Conservation (phyloP, 2,797 vertebrate species). For the Poecilia gillii region DNA sequence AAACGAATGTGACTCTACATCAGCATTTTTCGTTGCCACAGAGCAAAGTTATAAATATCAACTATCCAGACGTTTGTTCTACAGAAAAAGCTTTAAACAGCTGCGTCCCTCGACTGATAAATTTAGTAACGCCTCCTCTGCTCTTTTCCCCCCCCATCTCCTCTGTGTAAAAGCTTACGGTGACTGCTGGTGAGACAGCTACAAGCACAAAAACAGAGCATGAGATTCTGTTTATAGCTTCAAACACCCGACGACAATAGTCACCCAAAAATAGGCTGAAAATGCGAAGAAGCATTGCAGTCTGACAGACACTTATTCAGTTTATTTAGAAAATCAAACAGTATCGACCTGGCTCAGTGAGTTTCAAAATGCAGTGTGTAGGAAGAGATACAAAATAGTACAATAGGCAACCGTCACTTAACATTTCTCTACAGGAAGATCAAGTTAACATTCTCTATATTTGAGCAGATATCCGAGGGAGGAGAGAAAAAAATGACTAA, state of each 20-base stretch:
- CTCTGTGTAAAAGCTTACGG: constrained; percentile 11
- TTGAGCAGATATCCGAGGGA: constrained; percentile 61
- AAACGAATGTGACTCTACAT: background rate
- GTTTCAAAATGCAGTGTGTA: constrained; percentile 80
- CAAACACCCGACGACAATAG: constrained; percentile 16
- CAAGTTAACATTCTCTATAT: constrained; percentile 75
- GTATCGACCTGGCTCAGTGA: constrained; percentile 79
- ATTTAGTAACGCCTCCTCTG: constrained; percentile 33
- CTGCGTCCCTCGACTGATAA: constrained; percentile 34
- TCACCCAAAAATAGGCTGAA: constrained; percentile 14
- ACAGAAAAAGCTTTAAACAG: background rate
- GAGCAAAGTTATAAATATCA: constrained; percentile 1
- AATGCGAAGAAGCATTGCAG: constrained; percentile 30
- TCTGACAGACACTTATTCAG: constrained; percentile 66
- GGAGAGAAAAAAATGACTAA: constrained; percentile 40
- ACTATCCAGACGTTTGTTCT: background rate
- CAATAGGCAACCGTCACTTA: constrained; percentile 80
- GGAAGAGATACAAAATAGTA: constrained; percentile 83
- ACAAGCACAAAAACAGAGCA: constrained; percentile 1
- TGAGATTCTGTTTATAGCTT: constrained; percentile 14
- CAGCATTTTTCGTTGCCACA: constrained; percentile 3
- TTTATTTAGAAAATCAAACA: constrained; percentile 85
- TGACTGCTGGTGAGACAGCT: constrained; percentile 10
- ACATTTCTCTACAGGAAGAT: constrained; percentile 77
- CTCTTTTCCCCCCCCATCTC: constrained; percentile 29